These are phyloP conservation scores for Globodera ellingtonae DNA, from an alignment of 1,140 invertebrate species.

Conservation along the genomic window DNA sequence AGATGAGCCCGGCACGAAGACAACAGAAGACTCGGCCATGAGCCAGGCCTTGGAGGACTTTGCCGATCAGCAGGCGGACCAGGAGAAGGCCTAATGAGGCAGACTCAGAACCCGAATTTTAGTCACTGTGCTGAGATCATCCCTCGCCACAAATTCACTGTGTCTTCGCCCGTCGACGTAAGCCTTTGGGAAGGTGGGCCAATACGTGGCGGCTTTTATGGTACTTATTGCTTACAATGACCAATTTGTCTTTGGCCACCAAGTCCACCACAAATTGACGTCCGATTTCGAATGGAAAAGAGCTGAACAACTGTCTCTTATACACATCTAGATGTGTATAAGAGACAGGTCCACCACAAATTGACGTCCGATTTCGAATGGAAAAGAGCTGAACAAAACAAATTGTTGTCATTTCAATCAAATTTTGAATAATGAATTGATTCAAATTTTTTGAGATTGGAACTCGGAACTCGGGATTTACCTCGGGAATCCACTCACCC, in stretches of 20 bases:
- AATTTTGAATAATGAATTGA: too few relatives aligned
- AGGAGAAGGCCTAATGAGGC: neutral
- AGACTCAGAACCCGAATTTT: neutral
- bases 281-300: neutral
- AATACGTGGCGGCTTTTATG: neutral
- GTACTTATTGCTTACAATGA: neutral
- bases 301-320: too few relatives aligned
- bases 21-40: neutral
- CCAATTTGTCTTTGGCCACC: neutral
- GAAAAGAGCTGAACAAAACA: neutral
- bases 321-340: too few relatives aligned
- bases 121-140: neutral
- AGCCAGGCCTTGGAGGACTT: neutral
- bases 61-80: neutral
- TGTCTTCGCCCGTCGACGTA: conserved; percentile 1
- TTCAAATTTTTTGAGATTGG: too few relatives aligned
- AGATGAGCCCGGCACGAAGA: neutral
- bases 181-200: neutral
- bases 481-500: neutral
- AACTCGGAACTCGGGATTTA: too few relatives aligned
- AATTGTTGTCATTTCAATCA: neutral
- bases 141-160: neutral
- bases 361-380: neutral
- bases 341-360: neutral
- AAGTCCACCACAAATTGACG: neutral